Base-by-base conservation (phyloP, 2,113 vertebrate genomes). In the Leptobrachium leishanense region DNA sequence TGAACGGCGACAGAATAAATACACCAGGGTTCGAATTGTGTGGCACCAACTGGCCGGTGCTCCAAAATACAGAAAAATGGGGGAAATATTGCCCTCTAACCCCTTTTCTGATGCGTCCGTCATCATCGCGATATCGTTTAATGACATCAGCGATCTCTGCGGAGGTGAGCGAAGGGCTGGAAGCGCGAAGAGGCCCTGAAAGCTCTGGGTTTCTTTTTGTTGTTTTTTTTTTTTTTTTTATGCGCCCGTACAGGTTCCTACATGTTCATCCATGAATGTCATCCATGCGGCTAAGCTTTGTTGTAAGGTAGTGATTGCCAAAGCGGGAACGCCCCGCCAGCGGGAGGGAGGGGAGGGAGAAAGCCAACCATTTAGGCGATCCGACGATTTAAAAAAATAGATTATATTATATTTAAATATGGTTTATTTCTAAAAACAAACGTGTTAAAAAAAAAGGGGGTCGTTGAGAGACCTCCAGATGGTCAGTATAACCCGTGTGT, bases 251-350 rank as follows among this genome's bases (percentile, higher is more conserved):
- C 77, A 80, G 70, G 77, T 80, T 74, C 5, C 40, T 80, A 80
- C 77, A 80, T 46, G 77, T 20, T 55, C 53, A 40, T 5, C 41
- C 67, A 54, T 11, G 53, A 80, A 67, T 74, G 71, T 80, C 63
- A 80, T 80, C 70, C 77, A 68, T 74, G 77, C 62, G 70, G 77
- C 70, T 73, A 65, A 66, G 77, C 77, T 80, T 80, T 80, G 70
- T 74, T 80, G 69, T 74, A 80, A 50, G 65, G 44, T 66, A 66
- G 57, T 73, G 70, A 11, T 67, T 67, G 42, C 70, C 67, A 73
- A 59, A 68, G 44, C 67, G 77, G 77, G 70, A 79, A 79, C 70
- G 77, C 77, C 77, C 77, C 77, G 43, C 40, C 20, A 40, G 62
- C 2, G 42, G 39, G 64, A 20, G 66, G 64, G 74, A 44, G 55